These are phyloP conservation scores for Alethe castanea DNA, from an alignment of 2,113 vertebrate species.

Conservation along the genomic window DNA sequence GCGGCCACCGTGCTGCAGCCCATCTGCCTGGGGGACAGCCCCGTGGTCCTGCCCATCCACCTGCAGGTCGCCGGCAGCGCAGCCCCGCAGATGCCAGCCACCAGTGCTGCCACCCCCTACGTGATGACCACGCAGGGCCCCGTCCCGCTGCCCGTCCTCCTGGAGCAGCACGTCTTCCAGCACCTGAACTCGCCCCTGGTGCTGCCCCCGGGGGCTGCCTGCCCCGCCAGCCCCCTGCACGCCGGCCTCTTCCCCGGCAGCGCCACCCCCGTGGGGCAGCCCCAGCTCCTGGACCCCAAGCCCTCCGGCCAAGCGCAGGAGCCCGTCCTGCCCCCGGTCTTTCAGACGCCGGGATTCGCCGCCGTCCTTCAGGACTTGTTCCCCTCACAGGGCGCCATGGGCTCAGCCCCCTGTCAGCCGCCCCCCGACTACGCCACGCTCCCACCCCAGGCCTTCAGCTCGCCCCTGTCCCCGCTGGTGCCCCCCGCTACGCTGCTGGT, in stretches of 20 bases:
- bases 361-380: conserved; percentile 94
- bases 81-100: conserved; percentile 79
- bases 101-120: conserved; percentile 81
- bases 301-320: conserved; percentile 79
- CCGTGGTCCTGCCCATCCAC: conserved; percentile 91
- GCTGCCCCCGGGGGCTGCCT: conserved; percentile 78
- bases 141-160: conserved; percentile 86
- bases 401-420: conserved; percentile 80
- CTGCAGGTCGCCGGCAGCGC: conserved; percentile 88
- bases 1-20: conserved; percentile 92
- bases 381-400: conserved; percentile 77
- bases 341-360: conserved; percentile 88
- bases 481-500: conserved; percentile 93
- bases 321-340: conserved; percentile 81
- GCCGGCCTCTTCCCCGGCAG: conserved; percentile 79
- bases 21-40: conserved; percentile 92
- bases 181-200: conserved; percentile 87
- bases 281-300: conserved; percentile 85
- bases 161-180: conserved; percentile 96
- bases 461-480: conserved; percentile 86
- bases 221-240: conserved; percentile 78
- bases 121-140: conserved; percentile 91
- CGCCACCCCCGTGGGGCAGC: conserved; percentile 76
- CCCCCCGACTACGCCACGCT: conserved; percentile 72
- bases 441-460: conserved; percentile 83